Evolutionary conservation across 2,888 invertebrate genomes (phyloP), one percentile per base, ranked within the genome.

Genomic region (Tromatobia lineatoria): DNA sequence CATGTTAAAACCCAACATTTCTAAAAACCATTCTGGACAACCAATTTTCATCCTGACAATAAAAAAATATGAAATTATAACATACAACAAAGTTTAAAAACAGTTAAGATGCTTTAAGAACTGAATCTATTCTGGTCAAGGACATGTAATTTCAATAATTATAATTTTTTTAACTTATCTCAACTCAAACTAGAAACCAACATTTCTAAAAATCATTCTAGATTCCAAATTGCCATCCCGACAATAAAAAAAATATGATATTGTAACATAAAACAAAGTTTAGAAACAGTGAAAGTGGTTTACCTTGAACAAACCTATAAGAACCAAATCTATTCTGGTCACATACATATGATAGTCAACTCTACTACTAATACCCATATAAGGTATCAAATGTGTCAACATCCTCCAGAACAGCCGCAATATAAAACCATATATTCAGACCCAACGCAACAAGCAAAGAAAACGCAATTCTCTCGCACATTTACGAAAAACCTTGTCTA

Each of bases 251-350:
- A 23, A 52, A 45, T 42, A 42, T 59, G 34, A 18, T 15, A 23
- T 47, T 4, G 52, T 52, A 50, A 29, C 34, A 23, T 4, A 15
- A 0, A 4, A 1, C 23, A 38, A 2, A 57, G 47, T 29, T 66
- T 61, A 13, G 34, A 54, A 80, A 73, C 66, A 76, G 71, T 45
- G 76, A 83, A 76, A 80, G 83, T 52, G 34, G 76, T 76, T 80
- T 45, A 80, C 83, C 80, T 83, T 75, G 73, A 67, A 70, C 47
- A 11, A 52, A n/a, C 25, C 47, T 20, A 45, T 18, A 47, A 70
- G 61, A 79, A 79, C 74, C 70, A 59, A 83, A 79, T 83, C 83
- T 83, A 83, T 80, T 80, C 76, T 74, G 42, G 75, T 75, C 79
- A 47, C 75, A 52, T 7, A 13, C 34, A 25, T 23, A 7, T 15